Conservation (phyloP, 1,140 invertebrate genomes). For the Drosophila busckii region DNA sequence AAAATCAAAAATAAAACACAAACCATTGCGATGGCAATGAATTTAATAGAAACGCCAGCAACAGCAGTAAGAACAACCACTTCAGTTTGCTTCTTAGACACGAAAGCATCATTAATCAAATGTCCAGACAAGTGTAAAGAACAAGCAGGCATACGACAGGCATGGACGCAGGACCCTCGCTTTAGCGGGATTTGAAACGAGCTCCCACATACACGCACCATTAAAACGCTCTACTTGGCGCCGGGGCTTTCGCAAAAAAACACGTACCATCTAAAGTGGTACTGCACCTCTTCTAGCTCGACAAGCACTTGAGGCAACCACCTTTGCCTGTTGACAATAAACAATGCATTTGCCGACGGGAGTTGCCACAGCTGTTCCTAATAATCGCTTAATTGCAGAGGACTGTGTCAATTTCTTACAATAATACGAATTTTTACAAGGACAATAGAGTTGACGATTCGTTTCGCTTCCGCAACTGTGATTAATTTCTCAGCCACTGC, state of each 20-base stretch:
- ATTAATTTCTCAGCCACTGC: no score
- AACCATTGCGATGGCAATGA: constrained; percentile 47
- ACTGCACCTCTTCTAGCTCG: constrained; percentile 24
- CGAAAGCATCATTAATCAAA: constrained; percentile 76
- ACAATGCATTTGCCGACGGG: constrained; percentile 55
- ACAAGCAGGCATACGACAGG: constrained; percentile 39
- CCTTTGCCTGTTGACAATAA: constrained; percentile 70
- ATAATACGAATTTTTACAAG: no score
- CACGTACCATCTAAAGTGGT: constrained; percentile 42
- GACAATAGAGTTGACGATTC: no score
- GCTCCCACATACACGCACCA: neutral
- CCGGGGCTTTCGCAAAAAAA: constrained; percentile 25
- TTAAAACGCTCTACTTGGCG: neutral
- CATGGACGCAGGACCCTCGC: constrained; percentile 10
- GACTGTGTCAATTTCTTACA: no score
- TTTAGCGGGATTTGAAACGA: constrained; percentile 1
- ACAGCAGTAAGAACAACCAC: constrained; percentile 14
- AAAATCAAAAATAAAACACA: constrained; percentile 31
- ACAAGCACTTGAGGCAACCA: constrained; percentile 60
- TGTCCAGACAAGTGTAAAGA: constrained; percentile 75
- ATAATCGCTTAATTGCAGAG: no score
- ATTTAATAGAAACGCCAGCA: constrained; percentile 57
- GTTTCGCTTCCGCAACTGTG: no score
- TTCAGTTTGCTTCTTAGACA: constrained; percentile 26
- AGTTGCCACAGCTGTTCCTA: no score